Evolutionary conservation across 2,888 invertebrate genomes (phyloP), one percentile per base, ranked within the genome.

Genomic region (Hylaea fasciaria): DNA sequence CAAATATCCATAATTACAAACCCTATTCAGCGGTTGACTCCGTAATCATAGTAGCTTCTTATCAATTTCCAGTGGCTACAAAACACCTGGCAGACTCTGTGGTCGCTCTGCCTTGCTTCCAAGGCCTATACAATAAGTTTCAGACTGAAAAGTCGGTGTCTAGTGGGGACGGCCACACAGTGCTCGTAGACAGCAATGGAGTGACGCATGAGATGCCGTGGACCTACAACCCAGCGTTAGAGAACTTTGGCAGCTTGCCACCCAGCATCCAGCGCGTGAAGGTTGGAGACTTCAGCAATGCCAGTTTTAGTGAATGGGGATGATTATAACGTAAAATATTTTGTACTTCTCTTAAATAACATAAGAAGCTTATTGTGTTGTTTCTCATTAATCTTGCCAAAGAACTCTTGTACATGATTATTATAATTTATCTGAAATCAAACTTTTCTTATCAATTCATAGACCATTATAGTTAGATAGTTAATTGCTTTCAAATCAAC

Each of bases 191-290:
- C 64, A 75, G 73, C 22, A 82, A 85, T 49, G 87, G 89, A 0
- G 72, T 91, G 3, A 85, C 86, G 0, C 86, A 93, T 62, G 73
- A 87, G 2, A 85, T 93, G 0, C 91, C 92, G 1, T 95, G 95
- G 95, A 87, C 77, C 8, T 93, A 93, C 68, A 93, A 94, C 39
- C 72, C 82, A 4, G 67, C 76, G 41, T 82, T 94, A 47, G 93
- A 93, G 46, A 82, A 78, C 53, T 88, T 89, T 65, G 91, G 93
- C 66, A 72, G 70, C 53, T 78, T 95, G 61, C 95, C 95, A 13
- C 94, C 94, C 0, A 95, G 95, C 47, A 69, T 95, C 11, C 92
- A 87, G 69, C 93, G 92, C 66, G 82, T 95, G 28, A 92, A 86
- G 47, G 80, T 93, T 0, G 91, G 94, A 53, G 91, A 93, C 70